These are phyloP conservation scores for Micronisus gabar DNA, from an alignment of 2,113 vertebrate species.

Conservation along the genomic window DNA sequence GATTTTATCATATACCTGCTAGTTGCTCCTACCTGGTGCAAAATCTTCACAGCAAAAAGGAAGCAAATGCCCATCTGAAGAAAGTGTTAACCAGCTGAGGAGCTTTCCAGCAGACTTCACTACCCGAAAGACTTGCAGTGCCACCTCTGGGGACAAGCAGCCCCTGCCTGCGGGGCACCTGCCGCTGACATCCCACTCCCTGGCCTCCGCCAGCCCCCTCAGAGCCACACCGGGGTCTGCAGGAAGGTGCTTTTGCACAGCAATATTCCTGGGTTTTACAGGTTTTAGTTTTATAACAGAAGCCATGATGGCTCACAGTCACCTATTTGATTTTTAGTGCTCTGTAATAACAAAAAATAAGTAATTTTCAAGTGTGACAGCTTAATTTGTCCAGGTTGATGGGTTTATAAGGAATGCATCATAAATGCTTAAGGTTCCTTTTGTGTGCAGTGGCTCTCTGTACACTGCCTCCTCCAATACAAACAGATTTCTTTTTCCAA, in stretches of 20 bases:
- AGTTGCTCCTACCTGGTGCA: not conserved
- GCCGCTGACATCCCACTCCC: not conserved
- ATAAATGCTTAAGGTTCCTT: not conserved
- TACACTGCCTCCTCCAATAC: not conserved
- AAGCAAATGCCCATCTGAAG: not conserved
- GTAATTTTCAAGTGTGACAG: not conserved
- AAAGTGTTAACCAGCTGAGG: not conserved
- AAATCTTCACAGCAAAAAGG: not conserved
- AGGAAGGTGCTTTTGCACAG: not conserved
- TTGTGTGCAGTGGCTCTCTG: not conserved
- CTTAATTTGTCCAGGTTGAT: not conserved
- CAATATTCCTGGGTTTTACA: rapidly evolving
- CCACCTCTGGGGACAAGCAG: not conserved
- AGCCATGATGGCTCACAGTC: not conserved
- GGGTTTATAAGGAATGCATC: not conserved
- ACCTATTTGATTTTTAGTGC: not conserved
- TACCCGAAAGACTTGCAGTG: rapidly evolving
- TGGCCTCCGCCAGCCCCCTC: too few species aligned
- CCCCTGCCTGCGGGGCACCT: not conserved
- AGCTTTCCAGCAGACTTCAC: not conserved
- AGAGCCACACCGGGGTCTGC: rapidly evolving
- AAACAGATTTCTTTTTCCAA: not conserved
- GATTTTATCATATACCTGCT: not conserved
- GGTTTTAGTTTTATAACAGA: not conserved
- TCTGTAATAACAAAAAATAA: not conserved